phyloP scores from a whole-genome alignment of 2,113 vertebrate species.

The Microtus richardsoni region DNA sequence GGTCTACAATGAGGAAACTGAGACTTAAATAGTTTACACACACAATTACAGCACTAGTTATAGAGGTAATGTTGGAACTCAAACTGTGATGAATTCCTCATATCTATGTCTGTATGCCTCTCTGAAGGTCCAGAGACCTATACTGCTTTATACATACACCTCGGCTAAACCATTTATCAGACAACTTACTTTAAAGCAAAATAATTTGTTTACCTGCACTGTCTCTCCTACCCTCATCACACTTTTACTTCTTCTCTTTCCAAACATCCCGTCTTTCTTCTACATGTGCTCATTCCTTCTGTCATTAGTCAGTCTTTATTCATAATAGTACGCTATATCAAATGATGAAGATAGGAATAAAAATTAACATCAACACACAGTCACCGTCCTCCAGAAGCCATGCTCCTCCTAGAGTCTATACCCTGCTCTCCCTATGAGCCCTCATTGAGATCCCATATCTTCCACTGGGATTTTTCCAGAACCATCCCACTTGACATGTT shows the following conservation, averaged over 20 bases:
- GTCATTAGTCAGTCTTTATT: neutral
- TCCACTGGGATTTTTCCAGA: neutral
- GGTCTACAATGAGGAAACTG: neutral
- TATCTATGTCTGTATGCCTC: neutral
- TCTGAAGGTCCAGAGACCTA: neutral
- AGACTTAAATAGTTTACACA: neutral
- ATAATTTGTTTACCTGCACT: accelerated
- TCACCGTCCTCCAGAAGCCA: neutral
- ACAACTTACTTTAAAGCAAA: neutral
- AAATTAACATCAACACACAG: neutral
- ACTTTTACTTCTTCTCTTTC: neutral
- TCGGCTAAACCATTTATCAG: neutral
- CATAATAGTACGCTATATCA: neutral
- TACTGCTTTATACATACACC: neutral
- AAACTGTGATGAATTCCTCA: neutral
- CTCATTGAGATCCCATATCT: neutral
- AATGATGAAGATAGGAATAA: neutral
- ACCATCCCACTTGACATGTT: neutral
- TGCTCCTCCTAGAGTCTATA: neutral
- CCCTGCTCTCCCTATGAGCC: neutral
- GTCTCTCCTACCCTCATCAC: neutral
- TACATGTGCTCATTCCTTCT: neutral
- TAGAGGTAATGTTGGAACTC: neutral
- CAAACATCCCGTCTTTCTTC: neutral
- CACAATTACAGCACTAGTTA: neutral